These are phyloP conservation scores for Mimas tiliae DNA, from an alignment of 2,888 invertebrate species.

Conservation along the genomic window DNA sequence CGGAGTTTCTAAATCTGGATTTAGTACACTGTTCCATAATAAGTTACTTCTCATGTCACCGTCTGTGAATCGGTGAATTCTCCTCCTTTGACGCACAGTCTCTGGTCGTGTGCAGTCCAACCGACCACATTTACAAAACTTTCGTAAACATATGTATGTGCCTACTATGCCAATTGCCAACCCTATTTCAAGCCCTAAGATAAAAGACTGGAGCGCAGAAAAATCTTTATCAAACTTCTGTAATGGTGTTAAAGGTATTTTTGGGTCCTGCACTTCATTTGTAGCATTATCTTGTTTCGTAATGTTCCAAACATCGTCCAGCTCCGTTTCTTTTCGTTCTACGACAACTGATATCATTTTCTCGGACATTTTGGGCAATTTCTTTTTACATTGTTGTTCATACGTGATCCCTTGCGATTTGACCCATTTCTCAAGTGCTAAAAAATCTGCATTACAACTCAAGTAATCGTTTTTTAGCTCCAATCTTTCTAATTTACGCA, in stretches of 20 bases:
- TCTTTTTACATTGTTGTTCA: slow-evolving; percentile 72
- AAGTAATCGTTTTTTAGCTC: slow-evolving; percentile 84
- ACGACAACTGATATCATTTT: slow-evolving; percentile 79
- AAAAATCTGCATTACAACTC: slow-evolving; percentile 79
- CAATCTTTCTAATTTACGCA: slow-evolving; percentile 78
- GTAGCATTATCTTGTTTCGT: slow-evolving; percentile 52
- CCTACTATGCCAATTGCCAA: slow-evolving; percentile 72
- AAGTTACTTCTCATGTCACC: slow-evolving; percentile 71
- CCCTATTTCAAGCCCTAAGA: slow-evolving; percentile 74
- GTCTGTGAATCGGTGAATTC: slow-evolving; percentile 52
- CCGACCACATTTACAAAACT: slow-evolving; percentile 62
- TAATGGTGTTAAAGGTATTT: slow-evolving; percentile 59
- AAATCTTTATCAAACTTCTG: slow-evolving; percentile 74
- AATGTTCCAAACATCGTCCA: slow-evolving; percentile 73
- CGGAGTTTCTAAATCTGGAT: slow-evolving; percentile 72
- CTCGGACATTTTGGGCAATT: slow-evolving; percentile 80
- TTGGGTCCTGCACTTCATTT: slow-evolving; percentile 37
- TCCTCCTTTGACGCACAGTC: slow-evolving; percentile 52
- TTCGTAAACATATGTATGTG: slow-evolving; percentile 74
- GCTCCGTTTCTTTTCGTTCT: slow-evolving; percentile 66
- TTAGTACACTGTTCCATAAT: slow-evolving; percentile 67
- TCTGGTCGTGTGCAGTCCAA: slow-evolving; percentile 54
- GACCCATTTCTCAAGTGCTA: slow-evolving; percentile 73
- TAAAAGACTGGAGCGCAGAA: slow-evolving; percentile 72
- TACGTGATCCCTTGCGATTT: slow-evolving; percentile 67